phyloP scores from a whole-genome alignment of 2,797 vertebrate species.

The Nasua narica region DNA sequence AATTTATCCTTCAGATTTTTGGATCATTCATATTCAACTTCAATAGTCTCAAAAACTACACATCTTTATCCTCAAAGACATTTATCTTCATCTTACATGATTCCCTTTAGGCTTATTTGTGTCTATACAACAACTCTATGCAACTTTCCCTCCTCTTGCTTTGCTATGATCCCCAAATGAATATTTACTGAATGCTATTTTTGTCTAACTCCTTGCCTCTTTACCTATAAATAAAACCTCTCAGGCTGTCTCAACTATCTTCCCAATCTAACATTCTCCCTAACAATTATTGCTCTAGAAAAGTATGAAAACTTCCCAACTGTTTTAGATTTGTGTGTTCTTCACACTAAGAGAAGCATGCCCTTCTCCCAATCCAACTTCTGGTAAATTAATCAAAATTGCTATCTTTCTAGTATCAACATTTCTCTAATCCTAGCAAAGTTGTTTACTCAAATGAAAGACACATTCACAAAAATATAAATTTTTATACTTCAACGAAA shows the following conservation, averaged over 20 bases:
- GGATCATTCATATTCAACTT: background rate
- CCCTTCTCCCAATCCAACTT: background rate
- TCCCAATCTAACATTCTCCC: background rate
- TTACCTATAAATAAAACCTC: background rate
- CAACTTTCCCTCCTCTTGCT: background rate
- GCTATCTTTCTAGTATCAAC: background rate
- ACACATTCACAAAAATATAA: background rate
- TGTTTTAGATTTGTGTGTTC: background rate
- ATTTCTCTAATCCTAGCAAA: background rate
- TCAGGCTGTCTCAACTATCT: background rate
- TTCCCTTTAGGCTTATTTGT: background rate
- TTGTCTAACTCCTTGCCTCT: background rate
- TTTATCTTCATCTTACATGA: background rate
- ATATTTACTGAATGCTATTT: background rate
- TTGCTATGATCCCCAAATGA: background rate
- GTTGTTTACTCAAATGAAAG: background rate
- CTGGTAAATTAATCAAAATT: constrained; percentile 13
- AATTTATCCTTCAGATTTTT: constrained; percentile 8
- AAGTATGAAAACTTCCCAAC: constrained; percentile 14
- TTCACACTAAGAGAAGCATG: background rate
- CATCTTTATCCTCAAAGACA: background rate
- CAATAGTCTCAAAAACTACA: background rate
- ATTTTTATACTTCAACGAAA: constrained; percentile 13
- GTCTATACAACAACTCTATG: background rate
- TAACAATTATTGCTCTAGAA: background rate